Percentiles rank a stretch among this genome's conserved stretches.
These are phyloP conservation scores for Drosophila quinaria DNA, from an alignment of 2,888 invertebrate genomes.

Conservation along the genomic window DNA sequence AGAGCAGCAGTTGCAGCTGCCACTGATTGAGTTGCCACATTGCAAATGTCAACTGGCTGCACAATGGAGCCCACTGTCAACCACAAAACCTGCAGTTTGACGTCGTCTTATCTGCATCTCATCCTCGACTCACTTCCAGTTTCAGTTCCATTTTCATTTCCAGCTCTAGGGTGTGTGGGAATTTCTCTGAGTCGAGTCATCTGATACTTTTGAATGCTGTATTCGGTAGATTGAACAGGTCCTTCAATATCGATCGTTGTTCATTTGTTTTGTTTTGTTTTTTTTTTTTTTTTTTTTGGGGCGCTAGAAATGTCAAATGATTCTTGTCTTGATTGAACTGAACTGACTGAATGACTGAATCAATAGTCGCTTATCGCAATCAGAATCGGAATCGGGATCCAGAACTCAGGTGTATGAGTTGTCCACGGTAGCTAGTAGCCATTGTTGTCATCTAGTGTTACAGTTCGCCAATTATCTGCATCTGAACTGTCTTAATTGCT, in stretches of 20 bases:
- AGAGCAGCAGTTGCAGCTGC: conserved; percentile 36
- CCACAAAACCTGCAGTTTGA: conserved; percentile 60
- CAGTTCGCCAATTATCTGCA: conserved; percentile 57
- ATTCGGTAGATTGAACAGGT: conserved; percentile 55
- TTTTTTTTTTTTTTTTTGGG: conserved; percentile 20
- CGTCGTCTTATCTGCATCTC: conserved; percentile 66
- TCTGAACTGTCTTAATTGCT: conserved; percentile 57
- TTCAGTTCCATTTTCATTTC: neutral
- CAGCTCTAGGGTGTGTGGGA: conserved; percentile 46
- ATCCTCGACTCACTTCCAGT: conserved; percentile 22
- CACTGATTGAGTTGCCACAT: conserved; percentile 65
- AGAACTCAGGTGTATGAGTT: conserved; percentile 3
- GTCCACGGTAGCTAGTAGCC: conserved; percentile 40
- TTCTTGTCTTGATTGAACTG: conserved; percentile 68
- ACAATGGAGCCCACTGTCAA: conserved; percentile 59
- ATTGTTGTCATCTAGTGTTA: conserved; percentile 50
- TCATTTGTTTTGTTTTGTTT: conserved; percentile 24
- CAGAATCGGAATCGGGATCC: conserved; percentile 23
- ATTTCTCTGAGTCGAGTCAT: conserved; percentile 40
- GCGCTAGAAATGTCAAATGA: conserved; percentile 67
- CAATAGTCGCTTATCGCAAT: conserved; percentile 29
- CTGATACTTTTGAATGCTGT: conserved; percentile 59
- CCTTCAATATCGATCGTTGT: conserved; percentile 31
- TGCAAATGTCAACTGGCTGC: conserved; percentile 64
- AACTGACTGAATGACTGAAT: conserved; percentile 36